Percentiles rank a stretch among this genome's conserved stretches.
These are phyloP conservation scores for Egretta garzetta DNA, from an alignment of 2,113 vertebrate genomes.

Conservation along the genomic window DNA sequence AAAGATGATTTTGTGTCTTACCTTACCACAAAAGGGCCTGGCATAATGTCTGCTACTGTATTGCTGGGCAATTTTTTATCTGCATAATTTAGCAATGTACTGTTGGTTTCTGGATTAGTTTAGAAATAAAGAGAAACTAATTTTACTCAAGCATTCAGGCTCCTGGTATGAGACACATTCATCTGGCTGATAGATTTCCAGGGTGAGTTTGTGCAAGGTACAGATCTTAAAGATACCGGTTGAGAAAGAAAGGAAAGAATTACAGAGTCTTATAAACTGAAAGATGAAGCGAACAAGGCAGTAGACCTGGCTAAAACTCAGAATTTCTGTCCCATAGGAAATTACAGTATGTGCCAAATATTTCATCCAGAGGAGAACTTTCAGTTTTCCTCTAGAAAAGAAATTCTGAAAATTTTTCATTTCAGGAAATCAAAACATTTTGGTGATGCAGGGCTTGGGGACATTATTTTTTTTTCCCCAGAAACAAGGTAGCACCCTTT, in stretches of 20 bases:
- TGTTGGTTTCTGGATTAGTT: neutral
- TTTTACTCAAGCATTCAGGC: neutral
- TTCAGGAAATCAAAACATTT: neutral
- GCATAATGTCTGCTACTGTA: neutral
- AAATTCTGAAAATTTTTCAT: neutral
- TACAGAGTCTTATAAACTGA: neutral
- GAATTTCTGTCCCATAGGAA: neutral
- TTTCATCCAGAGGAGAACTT: neutral
- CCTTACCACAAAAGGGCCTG: neutral
- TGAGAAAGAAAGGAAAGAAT: neutral
- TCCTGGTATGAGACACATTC: neutral
- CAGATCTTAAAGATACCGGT: neutral
- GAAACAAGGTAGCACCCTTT: neutral
- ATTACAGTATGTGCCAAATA: neutral
- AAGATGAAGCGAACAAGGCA: neutral
- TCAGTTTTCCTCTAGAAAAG: neutral
- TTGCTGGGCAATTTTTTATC: neutral
- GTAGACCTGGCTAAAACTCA: neutral
- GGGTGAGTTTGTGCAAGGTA: neutral
- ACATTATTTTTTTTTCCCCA: neutral
- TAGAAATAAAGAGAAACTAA: neutral
- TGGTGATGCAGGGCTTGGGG: neutral
- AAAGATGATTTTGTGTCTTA: neutral
- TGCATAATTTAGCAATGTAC: neutral
- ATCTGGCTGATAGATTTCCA: neutral